Evolutionary conservation across 2,797 vertebrate species (phyloP).

Genomic region (Poecile montanus): DNA sequence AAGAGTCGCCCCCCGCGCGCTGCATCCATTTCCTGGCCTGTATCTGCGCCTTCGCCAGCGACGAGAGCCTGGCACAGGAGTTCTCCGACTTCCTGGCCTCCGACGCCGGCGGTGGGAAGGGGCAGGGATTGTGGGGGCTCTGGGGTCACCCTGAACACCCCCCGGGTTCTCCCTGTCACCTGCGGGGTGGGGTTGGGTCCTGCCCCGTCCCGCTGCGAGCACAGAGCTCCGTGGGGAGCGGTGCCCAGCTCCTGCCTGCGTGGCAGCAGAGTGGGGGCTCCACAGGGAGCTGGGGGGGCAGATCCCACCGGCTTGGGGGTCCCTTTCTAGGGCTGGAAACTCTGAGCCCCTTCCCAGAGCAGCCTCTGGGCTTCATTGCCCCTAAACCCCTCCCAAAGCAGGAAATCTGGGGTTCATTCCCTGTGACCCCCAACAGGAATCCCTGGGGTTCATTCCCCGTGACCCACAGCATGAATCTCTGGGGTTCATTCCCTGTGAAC

Average conservation of each 20-base stretch:
- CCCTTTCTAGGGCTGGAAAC: neutral
- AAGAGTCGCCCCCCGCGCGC: neutral
- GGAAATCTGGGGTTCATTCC: neutral
- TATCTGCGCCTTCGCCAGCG: constrained; percentile 91
- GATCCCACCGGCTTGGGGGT: neutral
- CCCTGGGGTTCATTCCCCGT: neutral
- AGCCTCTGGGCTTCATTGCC: neutral
- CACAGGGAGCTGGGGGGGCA: too few relatives aligned
- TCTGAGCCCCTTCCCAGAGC: neutral
- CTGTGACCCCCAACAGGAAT: neutral
- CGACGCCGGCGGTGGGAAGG: constrained; percentile 77
- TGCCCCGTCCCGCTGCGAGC: neutral
- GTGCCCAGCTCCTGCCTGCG: neutral
- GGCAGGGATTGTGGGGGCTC: rapidly evolving
- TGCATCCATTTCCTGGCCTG: constrained; percentile 94
- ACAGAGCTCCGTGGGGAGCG: neutral
- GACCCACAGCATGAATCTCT: neutral
- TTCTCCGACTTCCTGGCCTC: constrained; percentile 86
- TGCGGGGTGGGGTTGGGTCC: neutral
- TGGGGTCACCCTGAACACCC: rapidly evolving
- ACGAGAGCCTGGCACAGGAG: constrained; percentile 86
- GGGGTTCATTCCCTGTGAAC: neutral
- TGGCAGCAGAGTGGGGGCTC: neutral
- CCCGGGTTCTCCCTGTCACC: too few relatives aligned
- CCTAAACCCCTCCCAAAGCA: neutral